Percentiles rank a stretch among this genome's conserved stretches.
Evolutionary conservation across 2,888 invertebrate species (phyloP).

Genomic region (Apamea monoglypha): DNA sequence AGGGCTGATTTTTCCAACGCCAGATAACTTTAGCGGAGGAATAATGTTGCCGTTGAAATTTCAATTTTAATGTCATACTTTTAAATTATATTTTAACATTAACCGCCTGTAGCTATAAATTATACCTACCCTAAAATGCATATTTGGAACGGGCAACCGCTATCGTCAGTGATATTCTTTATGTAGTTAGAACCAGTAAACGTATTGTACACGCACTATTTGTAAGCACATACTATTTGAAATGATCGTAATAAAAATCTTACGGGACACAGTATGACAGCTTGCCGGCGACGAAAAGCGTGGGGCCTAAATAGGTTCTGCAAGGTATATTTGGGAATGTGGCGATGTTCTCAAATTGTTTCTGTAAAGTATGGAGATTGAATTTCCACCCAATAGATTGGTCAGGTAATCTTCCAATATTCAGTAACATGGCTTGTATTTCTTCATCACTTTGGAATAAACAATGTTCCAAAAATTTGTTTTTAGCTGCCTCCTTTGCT

Average conservation of each 20-base stretch:
- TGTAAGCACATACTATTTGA: not conserved
- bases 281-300: constrained; percentile 81
- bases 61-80: too few relatives aligned
- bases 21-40: too few relatives aligned
- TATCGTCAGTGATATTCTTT: not conserved
- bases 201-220: not conserved
- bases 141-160: not conserved
- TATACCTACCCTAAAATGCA: not conserved
- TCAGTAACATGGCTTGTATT: constrained; percentile 77
- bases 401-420: constrained; percentile 71
- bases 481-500: constrained; percentile 88
- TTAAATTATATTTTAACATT: not conserved
- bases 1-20: too few relatives aligned
- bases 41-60: too few relatives aligned
- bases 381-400: constrained; percentile 77
- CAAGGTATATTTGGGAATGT: constrained; percentile 76
- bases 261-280: constrained; percentile 80
- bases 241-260: constrained; percentile 60
- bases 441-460: constrained; percentile 66
- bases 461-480: constrained; percentile 70
- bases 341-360: constrained; percentile 72
- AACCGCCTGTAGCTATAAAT: not conserved
- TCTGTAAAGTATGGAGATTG: constrained; percentile 74
- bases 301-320: constrained; percentile 75
- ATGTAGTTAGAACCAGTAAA: not conserved